phyloP scores from a whole-genome alignment of 2,797 vertebrate species.

The Peromyscus aztecus region DNA sequence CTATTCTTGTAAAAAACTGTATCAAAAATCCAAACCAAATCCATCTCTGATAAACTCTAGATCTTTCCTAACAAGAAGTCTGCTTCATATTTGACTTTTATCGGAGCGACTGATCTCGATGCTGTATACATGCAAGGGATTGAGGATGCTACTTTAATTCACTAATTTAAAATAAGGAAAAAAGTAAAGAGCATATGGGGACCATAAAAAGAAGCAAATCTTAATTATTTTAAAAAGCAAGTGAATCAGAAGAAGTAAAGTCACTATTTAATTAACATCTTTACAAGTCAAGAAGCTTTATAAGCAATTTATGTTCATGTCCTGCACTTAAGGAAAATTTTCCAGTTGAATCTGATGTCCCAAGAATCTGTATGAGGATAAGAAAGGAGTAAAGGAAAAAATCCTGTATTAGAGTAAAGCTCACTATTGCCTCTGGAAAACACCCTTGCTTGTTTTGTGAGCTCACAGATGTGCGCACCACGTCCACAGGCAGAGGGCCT shows the following conservation, averaged over 20 bases:
- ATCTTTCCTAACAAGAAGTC: neutral
- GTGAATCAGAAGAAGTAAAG: conserved; percentile 18
- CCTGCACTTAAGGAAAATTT: neutral
- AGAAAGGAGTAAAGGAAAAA: neutral
- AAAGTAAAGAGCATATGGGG: neutral
- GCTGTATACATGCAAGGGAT: neutral
- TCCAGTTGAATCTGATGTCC: neutral
- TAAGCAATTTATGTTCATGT: conserved; percentile 19
- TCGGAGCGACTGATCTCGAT: neutral
- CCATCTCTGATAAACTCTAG: neutral
- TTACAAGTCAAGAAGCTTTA: neutral
- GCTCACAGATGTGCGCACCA: neutral
- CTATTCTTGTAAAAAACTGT: neutral
- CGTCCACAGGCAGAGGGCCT: neutral
- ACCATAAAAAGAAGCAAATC: neutral
- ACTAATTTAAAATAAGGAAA: conserved; percentile 17
- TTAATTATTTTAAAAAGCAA: conserved; percentile 40
- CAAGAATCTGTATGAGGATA: neutral
- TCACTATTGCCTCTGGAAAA: neutral
- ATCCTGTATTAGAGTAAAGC: neutral
- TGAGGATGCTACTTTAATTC: neutral
- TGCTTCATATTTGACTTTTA: neutral
- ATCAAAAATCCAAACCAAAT: neutral
- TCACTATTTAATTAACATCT: neutral
- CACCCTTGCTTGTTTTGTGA: neutral